Evolutionary conservation across 2,113 vertebrate species (phyloP).

Genomic region (Cervus canadensis): DNA sequence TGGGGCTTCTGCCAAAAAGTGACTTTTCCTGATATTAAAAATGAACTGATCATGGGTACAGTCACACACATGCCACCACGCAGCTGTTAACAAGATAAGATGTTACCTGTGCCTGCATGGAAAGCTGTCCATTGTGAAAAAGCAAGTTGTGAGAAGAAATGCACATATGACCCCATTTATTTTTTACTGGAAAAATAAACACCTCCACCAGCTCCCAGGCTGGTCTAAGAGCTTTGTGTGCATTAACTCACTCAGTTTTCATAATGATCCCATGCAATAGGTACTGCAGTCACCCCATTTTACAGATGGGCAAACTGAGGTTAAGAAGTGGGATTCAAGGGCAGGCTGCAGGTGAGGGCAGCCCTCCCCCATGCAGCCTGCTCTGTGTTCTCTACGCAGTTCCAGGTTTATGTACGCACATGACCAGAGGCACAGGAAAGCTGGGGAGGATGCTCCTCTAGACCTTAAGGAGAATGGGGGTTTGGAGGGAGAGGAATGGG

Average conservation of each 20-base stretch:
- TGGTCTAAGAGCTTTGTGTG: fast-evolving
- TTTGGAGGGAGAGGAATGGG: not conserved
- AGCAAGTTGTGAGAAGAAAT: not conserved
- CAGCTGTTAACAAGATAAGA: not conserved
- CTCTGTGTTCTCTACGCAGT: fast-evolving
- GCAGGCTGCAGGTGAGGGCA: not conserved
- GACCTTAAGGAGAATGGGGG: no score
- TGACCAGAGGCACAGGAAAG: not conserved
- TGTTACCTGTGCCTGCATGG: no score
- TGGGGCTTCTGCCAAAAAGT: not conserved
- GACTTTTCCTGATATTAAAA: not conserved
- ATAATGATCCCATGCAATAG: fast-evolving
- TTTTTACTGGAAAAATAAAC: not conserved
- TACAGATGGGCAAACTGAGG: not conserved
- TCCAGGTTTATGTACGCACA: fast-evolving
- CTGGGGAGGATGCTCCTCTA: not conserved
- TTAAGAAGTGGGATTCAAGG: not conserved
- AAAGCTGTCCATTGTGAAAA: not conserved
- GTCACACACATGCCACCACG: fast-evolving
- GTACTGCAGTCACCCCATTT: not conserved
- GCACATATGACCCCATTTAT: fast-evolving
- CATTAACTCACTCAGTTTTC: fast-evolving
- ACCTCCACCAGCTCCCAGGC: fast-evolving
- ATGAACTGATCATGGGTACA: fast-evolving
- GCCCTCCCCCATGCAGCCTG: fast-evolving